These are phyloP conservation scores for Sinocyclocheilus anophthalmus DNA, from an alignment of 2,113 vertebrate species.

Conservation along the genomic window DNA sequence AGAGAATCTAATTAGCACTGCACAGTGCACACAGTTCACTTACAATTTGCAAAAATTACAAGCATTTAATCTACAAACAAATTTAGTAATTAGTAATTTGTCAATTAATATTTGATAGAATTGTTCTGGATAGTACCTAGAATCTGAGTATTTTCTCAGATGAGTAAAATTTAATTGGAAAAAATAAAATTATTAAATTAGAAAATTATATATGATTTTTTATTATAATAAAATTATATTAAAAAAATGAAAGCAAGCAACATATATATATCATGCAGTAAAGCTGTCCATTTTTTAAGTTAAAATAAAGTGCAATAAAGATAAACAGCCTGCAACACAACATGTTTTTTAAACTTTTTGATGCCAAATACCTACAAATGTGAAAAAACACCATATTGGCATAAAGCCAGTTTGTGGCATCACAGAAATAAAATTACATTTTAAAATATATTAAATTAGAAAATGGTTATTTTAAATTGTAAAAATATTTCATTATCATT, in stretches of 20 bases:
- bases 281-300: background rate
- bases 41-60: background rate
- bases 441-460: background rate
- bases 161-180: too few relatives aligned
- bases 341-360: background rate
- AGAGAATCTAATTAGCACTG: constrained; percentile 27
- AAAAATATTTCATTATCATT: too few relatives aligned
- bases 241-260: background rate
- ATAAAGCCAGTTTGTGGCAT: background rate
- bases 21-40: background rate
- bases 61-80: background rate
- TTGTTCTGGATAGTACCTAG: too few relatives aligned
- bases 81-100: too few relatives aligned
- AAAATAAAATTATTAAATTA: too few relatives aligned
- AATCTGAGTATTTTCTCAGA: too few relatives aligned
- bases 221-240: too few relatives aligned
- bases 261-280: background rate
- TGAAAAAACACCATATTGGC: too few relatives aligned
- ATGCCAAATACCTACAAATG: background rate
- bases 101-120: too few relatives aligned
- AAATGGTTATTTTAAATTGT: too few relatives aligned
- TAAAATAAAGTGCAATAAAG: background rate
- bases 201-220: too few relatives aligned
- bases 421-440: background rate
- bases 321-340: background rate